Conservation (phyloP, 2,888 invertebrate genomes). For the Anoplius nigerrimus region DNA sequence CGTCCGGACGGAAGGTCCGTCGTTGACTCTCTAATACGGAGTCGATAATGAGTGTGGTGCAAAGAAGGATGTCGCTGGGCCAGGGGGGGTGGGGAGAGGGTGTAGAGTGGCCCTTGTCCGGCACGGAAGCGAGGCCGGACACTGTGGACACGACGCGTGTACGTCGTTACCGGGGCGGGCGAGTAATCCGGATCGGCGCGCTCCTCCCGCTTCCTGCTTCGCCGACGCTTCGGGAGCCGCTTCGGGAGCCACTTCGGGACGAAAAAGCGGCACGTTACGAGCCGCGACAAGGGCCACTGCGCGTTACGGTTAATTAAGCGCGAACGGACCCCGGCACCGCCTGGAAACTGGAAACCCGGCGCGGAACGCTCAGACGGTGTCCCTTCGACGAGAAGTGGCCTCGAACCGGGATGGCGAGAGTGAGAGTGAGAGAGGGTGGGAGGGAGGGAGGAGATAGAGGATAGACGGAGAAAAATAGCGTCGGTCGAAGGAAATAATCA, state of each 20-base stretch:
- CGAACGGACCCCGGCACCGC: constrained; percentile 22
- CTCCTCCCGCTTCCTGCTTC: constrained; percentile 43
- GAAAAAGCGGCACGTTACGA: constrained; percentile 43
- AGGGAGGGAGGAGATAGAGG: constrained; percentile 15
- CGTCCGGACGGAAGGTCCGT: too few species aligned
- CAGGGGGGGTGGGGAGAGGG: too few species aligned
- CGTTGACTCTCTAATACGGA: too few species aligned
- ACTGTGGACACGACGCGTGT: constrained; percentile 28
- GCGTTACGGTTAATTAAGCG: constrained; percentile 57
- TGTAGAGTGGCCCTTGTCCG: too few species aligned
- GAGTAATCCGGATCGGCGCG: too few species aligned
- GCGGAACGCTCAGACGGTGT: background rate
- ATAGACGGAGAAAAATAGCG: constrained; percentile 13
- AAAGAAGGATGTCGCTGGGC: too few species aligned
- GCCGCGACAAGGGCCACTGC: constrained; percentile 33
- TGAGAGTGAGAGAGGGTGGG: constrained; percentile 3
- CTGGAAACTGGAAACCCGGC: constrained; percentile 51
- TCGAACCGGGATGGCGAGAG: constrained; percentile 10
- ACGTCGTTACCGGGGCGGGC: constrained; percentile 36
- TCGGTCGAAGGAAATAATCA: constrained; percentile 52
- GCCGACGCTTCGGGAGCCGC: constrained; percentile 35
- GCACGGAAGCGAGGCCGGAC: background rate
- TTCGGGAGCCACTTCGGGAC: constrained; percentile 36
- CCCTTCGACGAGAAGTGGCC: too few species aligned
- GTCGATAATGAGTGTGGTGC: too few species aligned